Evolutionary conservation across 1,140 invertebrate genomes (phyloP).

Genomic region (Diachasmimorpha longicaudata): DNA sequence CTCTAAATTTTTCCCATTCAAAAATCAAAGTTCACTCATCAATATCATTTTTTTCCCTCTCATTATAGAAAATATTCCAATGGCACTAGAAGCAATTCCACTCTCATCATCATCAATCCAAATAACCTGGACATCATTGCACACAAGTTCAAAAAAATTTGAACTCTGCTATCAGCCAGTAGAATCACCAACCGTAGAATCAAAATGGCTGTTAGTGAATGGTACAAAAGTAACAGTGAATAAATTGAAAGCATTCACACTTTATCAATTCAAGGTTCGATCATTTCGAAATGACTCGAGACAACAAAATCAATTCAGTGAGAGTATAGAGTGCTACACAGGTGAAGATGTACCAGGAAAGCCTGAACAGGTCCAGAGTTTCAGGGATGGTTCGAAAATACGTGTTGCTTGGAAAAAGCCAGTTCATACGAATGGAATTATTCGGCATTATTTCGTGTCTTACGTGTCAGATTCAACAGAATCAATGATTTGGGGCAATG

Average conservation of each 20-base stretch:
- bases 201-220: conserved; percentile 50
- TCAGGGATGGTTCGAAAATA: conserved; percentile 58
- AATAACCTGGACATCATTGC: conserved; percentile 58
- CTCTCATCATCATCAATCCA: conserved; percentile 60
- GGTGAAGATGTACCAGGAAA: conserved; percentile 65
- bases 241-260: conserved; percentile 66
- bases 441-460: conserved; percentile 59
- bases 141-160: conserved; percentile 49
- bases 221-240: conserved; percentile 57
- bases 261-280: conserved; percentile 69
- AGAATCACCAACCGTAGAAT: conserved; percentile 38
- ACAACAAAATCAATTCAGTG: conserved; percentile 57
- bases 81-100: conserved; percentile 60
- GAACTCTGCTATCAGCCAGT: conserved; percentile 63
- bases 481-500: conserved; percentile 52
- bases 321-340: conserved; percentile 64
- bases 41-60: background rate
- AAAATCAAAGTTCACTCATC: background rate
- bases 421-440: conserved; percentile 57
- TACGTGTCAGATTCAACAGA: conserved; percentile 54
- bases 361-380: conserved; percentile 62
- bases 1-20: too few relatives aligned
- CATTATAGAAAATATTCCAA: conserved; percentile 48
- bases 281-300: conserved; percentile 54
- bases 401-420: conserved; percentile 64